Base-by-base conservation (phyloP, 2,113 vertebrate species). In the Passer montanus region DNA sequence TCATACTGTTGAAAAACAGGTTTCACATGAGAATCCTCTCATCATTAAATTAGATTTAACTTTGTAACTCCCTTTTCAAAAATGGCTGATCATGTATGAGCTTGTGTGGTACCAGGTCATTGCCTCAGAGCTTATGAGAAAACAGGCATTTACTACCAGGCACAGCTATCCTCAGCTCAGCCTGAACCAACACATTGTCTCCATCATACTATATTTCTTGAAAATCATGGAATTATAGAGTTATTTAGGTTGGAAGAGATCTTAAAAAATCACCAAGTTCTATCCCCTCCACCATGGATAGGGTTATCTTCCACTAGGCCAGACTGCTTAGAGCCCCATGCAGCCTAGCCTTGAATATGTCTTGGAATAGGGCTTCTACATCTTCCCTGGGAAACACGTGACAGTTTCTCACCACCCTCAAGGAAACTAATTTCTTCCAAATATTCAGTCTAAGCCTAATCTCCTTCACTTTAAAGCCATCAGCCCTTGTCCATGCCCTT, bases 271-370 rank as follows among this genome's bases (percentile, higher is more conserved):
- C 37, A 44, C 28, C 0, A 23, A 23, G 8, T 62, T 69, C 41
- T n/a, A 19, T 26, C 9, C 20, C 4, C 7, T 1, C 2, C n/a
- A 15, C 17, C 14, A 47, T 3, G 4, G 21, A 24, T 10, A 27
- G 10, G 6, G 5, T 13, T 17, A 16, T 19, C 14, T 69, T 69
- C 14, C 18, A 22, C 20, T 47, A 23, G 21, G 22, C 4, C 18
- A 49, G 14, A 22, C 33, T 49, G 8, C 8, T 47, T 35, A 76
- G 64, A 76, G 13, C 10, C 10, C 59, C 23, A 27, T 20, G 10
- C 12, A 33, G 9, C 7, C 26, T 33, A 18, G 10, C 18, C 35
- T 55, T 55, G 15, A 76, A 11, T 15, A 20, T 5, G 2, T 22
- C 31, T 3, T 1, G 17, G 7, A 60, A 43, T 4, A 30, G 15